Base-by-base conservation (phyloP, 2,888 invertebrate genomes). In the Nezara viridula region DNA sequence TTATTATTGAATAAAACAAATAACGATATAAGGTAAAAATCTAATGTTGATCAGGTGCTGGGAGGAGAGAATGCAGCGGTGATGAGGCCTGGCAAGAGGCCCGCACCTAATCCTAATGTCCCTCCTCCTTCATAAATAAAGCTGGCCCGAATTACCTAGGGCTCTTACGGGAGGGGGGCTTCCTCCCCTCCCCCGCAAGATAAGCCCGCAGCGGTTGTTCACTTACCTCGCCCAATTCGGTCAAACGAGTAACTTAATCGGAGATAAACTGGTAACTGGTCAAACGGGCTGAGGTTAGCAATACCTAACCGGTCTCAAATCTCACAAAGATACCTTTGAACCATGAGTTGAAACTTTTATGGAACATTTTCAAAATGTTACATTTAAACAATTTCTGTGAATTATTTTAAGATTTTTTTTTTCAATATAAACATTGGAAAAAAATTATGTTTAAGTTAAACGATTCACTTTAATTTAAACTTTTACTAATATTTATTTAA, bases 51-150 rank as follows among this genome's bases (percentile, higher is more conserved):
- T 19, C 40, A 77, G 77, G 77, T 77, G 24, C 27, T 2, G 32
- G 21, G 14, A 9, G 21, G 21, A 4, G 2, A 12, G 77, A 37
- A 73, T 73, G 73, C 27, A 73, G 40, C 40, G 77, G 77, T 40
- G 77, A 77, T 77, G 77, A 77, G 77, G 77, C 3, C 77, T 77
- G 77, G 77, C 77, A 77, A 77, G 77, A n/a, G 27, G 77, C 77
- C 77, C 77, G 77, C 7, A 77, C 77, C 40, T 77, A 77, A 77
- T 77, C 77, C 77, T 77, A 77, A 77, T 77, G 77, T 77, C 10
- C 73, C 37, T 12, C 37, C 37, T 77, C 77, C 77, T 77, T 77
- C 77, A 77, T 77, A 77, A 77, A 77, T 77, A 77, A 77, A 77
- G 40, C 77, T 77, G 77, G 77, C 77, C 40, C 77, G 40, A 77